Percentiles rank a stretch among this genome's conserved stretches.
Evolutionary conservation across 2,113 vertebrate species (phyloP).

Genomic region (Oryzias curvinotus): DNA sequence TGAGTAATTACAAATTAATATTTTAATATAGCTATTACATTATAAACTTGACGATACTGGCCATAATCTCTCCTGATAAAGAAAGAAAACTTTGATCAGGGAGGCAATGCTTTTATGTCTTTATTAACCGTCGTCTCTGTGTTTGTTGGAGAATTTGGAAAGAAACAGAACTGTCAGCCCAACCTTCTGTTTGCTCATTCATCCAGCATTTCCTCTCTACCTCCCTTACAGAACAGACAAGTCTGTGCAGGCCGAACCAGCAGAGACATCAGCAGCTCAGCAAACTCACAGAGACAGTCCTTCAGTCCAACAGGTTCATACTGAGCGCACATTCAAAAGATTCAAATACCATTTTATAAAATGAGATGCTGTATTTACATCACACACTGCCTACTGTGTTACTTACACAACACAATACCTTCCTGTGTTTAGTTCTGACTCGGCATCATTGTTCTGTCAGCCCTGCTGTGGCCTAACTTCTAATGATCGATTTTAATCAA

Average conservation of each 20-base stretch:
- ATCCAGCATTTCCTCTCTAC: slow-evolving; percentile 34
- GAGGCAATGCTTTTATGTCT: not conserved
- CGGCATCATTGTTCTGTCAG: too few relatives aligned
- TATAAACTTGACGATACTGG: slow-evolving; percentile 2
- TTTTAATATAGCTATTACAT: slow-evolving; percentile 20
- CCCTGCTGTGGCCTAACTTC: too few relatives aligned
- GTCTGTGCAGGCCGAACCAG: slow-evolving; percentile 24
- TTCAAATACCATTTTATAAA: too few relatives aligned
- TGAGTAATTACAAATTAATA: slow-evolving; percentile 1
- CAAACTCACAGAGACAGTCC: too few relatives aligned
- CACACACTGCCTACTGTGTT: too few relatives aligned
- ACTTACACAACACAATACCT: too few relatives aligned
- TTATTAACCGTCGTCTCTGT: slow-evolving; percentile 15
- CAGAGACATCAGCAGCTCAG: slow-evolving; percentile 8
- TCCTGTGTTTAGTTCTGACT: too few relatives aligned
- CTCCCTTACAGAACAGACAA: slow-evolving; percentile 30
- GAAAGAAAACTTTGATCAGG: slow-evolving; percentile 35
- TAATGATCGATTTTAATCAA: too few relatives aligned
- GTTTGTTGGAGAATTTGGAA: slow-evolving; percentile 24
- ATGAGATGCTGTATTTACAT: too few relatives aligned
- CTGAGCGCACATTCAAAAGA: too few relatives aligned
- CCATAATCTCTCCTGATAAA: slow-evolving; percentile 18
- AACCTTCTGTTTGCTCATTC: slow-evolving; percentile 25
- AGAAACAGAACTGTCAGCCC: slow-evolving; percentile 9
- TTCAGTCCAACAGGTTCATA: too few relatives aligned